phyloP scores from a whole-genome alignment of 2,113 vertebrate genomes.

The Syrmaticus mikado region DNA sequence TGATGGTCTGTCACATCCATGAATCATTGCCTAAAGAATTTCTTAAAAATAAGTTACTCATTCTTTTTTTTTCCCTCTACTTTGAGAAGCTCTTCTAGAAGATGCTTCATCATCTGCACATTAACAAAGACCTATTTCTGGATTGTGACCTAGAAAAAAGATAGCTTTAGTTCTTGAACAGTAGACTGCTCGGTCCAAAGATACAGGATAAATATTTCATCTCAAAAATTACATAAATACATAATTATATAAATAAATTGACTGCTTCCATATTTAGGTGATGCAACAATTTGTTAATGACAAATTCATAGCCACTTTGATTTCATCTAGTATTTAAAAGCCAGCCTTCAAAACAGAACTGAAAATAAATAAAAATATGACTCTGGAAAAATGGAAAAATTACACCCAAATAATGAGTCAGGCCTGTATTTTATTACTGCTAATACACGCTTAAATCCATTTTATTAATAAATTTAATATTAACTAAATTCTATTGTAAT shows the following conservation, averaged over 20 bases:
- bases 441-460: conserved; percentile 15
- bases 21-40: neutral
- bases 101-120: neutral
- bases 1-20: neutral
- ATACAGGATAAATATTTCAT: neutral
- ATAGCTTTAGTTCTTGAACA: neutral
- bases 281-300: neutral
- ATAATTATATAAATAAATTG: neutral
- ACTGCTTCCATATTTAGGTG: neutral
- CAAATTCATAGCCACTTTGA: neutral
- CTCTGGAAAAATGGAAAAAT: neutral
- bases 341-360: conserved; percentile 1
- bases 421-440: neutral
- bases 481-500: conserved; percentile 6
- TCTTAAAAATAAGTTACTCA: neutral
- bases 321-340: neutral
- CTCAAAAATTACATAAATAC: neutral
- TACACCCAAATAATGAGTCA: neutral
- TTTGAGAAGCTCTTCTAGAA: conserved; percentile 10
- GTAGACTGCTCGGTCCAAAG: neutral
- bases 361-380: neutral
- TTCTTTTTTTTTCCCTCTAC: neutral
- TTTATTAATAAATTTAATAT: conserved; percentile 9
- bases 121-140: neutral
- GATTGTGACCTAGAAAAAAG: conserved; percentile 3